Base-by-base conservation (phyloP, 2,113 vertebrate genomes). In the Pachycephala philippinensis region DNA sequence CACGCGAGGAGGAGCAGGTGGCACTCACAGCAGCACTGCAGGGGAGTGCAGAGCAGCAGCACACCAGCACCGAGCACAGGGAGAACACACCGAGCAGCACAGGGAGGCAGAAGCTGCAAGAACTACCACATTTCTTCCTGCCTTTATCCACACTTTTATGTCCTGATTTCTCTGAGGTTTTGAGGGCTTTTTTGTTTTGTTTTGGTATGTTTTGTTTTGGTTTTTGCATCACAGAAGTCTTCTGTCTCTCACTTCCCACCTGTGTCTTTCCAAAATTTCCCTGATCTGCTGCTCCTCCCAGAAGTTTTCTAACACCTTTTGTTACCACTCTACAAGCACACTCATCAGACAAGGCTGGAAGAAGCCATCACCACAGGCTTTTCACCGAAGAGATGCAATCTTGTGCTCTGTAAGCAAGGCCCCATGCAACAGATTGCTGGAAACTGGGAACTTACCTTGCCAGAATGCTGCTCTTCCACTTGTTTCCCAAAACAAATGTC, bases 1-100 rank as follows among this genome's bases (percentile, higher is more conserved):
- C n/a, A 8, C 0, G 1, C 1, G 1, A 68, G 54, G 44, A 68
- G 40, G 35, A 64, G 94, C 59, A 4, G 0, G 7, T 44, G 65
- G 57, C 49, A 28, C 31, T 56, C 50, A 40, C 39, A 49, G 49
- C 44, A 31, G 23, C 35, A 2, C 39, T 24, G 40, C 79, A 56
- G 49, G 56, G 23, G 2, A 57, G 31, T 0, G 5, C 30, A 35
- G 49, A 68, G 66, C 71, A 54, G 84, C 37, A 28, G 6, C 40
- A 33, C 3, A 1, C 20, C 60, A 37, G 4, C 63, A 26, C 26
- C 0, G 0, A 37, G 42, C 42, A 35, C 13, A 11, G 54, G 35
- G 50, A 61, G 27, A 52, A 17, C 33, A 54, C 45, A 65, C 56
- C 4, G 47, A 87, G 50, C 57, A 69, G 42, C 8, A 68, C 26